Conservation (phyloP, 2,113 vertebrate genomes). For the Pandion haliaetus region DNA sequence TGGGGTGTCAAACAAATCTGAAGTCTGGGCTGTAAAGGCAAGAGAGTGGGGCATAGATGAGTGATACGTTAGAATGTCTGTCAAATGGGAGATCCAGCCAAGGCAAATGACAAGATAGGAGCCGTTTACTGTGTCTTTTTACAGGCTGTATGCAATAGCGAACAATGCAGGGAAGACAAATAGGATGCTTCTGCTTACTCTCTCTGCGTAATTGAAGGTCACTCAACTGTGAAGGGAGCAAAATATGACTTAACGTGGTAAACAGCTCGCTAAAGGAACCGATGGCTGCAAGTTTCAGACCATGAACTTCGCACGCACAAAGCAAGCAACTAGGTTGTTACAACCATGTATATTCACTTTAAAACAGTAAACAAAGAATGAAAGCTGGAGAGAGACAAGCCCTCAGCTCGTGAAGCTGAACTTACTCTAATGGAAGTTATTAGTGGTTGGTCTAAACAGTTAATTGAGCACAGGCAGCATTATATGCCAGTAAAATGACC, state of each 20-base stretch:
- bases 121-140: not conserved
- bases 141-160: not conserved
- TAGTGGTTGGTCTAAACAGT: not conserved
- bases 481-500: not conserved
- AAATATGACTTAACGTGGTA: not conserved
- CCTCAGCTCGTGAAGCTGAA: not conserved
- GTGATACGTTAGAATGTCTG: not conserved
- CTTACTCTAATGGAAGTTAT: not conserved
- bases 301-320: not conserved
- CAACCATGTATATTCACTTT: not conserved
- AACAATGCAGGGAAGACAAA: not conserved
- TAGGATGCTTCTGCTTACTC: not conserved
- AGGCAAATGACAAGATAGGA: not conserved
- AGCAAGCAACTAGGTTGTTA: not conserved
- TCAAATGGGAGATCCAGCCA: not conserved
- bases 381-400: not conserved
- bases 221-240: not conserved
- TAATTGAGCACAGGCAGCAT: not conserved
- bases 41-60: not conserved
- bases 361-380: not conserved
- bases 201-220: not conserved
- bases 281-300: not conserved
- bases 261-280: not conserved
- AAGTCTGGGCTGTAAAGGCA: not conserved
- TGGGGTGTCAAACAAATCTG: not conserved